Evolutionary conservation across 2,888 invertebrate species (phyloP), one percentile per base, ranked within the genome.

Genomic region (Nineta flava): DNA sequence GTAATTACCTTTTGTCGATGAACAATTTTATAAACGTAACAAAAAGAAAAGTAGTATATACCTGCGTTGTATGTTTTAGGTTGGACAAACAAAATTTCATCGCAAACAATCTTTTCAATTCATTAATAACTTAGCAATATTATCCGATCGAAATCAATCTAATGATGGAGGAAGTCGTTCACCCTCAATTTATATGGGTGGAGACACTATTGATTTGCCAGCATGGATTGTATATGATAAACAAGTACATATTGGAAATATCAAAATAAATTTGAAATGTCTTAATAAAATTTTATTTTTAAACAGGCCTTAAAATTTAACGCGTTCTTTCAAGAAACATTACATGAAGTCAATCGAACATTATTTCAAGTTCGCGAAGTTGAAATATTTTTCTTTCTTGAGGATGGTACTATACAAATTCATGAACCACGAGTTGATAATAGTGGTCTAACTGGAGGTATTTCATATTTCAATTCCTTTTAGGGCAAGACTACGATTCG

Each of bases 401-500:
- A 94, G 68, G 93, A 95, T 66, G 92, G 90, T 13, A 91, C 93
- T 1, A 81, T 94, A 56, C 88, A 91, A 69, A 83, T 94, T 3
- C 65, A 75, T 49, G 93, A 94, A 62, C 90, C 90, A 0, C 75
- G 77, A 59, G 76, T 83, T 9, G 77, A 79, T 48, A 93, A 93
- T 61, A 87, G 90, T 58, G 92, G 92, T 4, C 74, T 88, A 56
- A 77, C 81, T 34, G 92, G 92, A 76, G 92, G 92, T 63, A 55
- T 48, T n/a, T 21, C n/a, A n/a, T n/a, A n/a, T n/a, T 15, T 48
- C 7, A 38, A 43, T 10, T 50, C 42, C 45, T 47, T 26, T 13
- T 48, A 47, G n/a, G 13, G 45, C 32, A 47, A 49, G 10, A 47
- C 38, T 31, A 46, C 6, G n/a, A 35, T 43, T 42, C 26, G n/a